Percentiles rank a stretch among this genome's conserved stretches.
Evolutionary conservation across 2,888 invertebrate genomes (phyloP).

Genomic region (Coelinius sp.): DNA sequence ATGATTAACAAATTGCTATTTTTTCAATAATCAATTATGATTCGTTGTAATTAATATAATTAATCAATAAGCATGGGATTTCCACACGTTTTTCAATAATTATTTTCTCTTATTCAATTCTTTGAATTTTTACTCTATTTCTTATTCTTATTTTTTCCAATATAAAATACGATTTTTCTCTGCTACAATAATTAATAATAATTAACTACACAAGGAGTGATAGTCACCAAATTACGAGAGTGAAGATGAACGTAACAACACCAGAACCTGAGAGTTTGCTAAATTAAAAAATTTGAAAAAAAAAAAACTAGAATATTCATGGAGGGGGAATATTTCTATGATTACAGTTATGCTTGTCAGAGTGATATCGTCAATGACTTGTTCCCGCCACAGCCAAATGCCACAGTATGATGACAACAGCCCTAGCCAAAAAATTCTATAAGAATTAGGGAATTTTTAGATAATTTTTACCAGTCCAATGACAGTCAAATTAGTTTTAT

Average conservation of each 20-base stretch:
- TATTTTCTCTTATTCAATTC: too few relatives aligned
- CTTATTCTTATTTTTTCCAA: neutral
- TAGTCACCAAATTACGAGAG: neutral
- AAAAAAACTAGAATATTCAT: slow-evolving; percentile 16
- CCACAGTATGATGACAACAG: slow-evolving; percentile 60
- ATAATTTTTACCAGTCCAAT: slow-evolving; percentile 40
- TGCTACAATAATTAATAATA: neutral
- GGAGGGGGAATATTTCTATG: slow-evolving; percentile 73
- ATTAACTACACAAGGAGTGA: neutral
- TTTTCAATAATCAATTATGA: too few relatives aligned
- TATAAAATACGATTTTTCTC: neutral
- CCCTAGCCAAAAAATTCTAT: slow-evolving; percentile 47
- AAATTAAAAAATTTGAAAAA: slow-evolving; percentile 17
- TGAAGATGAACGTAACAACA: neutral
- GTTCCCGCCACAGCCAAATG: slow-evolving; percentile 79
- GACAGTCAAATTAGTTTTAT: slow-evolving; percentile 32
- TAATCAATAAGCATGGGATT: too few relatives aligned
- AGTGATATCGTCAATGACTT: slow-evolving; percentile 93
- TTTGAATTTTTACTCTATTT: neutral
- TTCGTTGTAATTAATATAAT: too few relatives aligned
- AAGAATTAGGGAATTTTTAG: slow-evolving; percentile 15
- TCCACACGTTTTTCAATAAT: too few relatives aligned
- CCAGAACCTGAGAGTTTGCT: neutral
- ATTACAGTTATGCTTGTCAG: slow-evolving; percentile 93
- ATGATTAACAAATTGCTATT: too few relatives aligned